These are phyloP conservation scores for Tetragonula carbonaria DNA, from an alignment of 2,888 invertebrate species.

Conservation along the genomic window DNA sequence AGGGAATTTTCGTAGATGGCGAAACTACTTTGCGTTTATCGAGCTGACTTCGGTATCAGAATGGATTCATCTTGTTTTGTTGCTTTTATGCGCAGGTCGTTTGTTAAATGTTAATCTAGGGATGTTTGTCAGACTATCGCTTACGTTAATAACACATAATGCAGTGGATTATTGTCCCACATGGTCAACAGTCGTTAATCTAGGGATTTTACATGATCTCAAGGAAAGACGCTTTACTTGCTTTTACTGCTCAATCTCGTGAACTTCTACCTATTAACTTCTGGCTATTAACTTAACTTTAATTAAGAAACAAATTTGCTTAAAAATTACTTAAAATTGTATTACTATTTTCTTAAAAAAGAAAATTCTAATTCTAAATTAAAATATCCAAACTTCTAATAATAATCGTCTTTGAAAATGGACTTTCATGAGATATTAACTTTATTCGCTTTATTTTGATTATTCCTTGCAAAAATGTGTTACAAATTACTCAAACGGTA, in stretches of 20 bases:
- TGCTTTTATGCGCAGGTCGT: not conserved
- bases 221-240: not conserved
- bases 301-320: too few relatives aligned
- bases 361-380: too few relatives aligned
- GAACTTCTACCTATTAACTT: too few relatives aligned
- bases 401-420: too few relatives aligned
- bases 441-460: not conserved
- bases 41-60: not conserved
- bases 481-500: not conserved
- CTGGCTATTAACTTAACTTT: too few relatives aligned
- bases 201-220: not conserved
- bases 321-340: not conserved
- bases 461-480: too few relatives aligned
- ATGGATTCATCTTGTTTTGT: not conserved
- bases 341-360: not conserved
- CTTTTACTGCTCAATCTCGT: not conserved
- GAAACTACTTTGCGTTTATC: not conserved
- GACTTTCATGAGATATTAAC: too few relatives aligned
- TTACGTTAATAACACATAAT: not conserved
- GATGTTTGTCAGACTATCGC: not conserved
- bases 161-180: too few relatives aligned
- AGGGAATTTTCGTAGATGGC: not conserved
- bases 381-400: too few relatives aligned
- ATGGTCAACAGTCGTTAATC: not conserved
- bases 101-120: not conserved